Base-by-base conservation (phyloP, 30 jellyfish, hydroid and myxozoan species). In the Aurelia aurita region DNA sequence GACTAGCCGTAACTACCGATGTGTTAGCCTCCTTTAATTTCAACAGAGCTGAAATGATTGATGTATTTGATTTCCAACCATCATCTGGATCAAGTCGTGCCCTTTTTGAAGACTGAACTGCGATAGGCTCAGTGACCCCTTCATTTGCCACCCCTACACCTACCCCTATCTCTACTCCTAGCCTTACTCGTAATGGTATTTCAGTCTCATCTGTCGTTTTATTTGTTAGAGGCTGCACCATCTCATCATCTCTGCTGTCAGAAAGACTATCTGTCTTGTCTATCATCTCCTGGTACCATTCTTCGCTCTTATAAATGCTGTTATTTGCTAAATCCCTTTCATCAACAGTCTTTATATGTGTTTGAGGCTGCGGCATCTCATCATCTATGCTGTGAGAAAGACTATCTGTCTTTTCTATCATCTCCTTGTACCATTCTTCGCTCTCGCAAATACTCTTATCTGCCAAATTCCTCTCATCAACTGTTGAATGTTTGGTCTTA, bases 271-370 rank as follows among this genome's bases (percentile, higher is more conserved):
- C 82, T 1, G 82, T 64, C 13, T 12, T 45, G 1, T 43, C 67
- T 15, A 70, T 31, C 82, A 70, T 70, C 29, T 23, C 66, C 15
- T 35, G 46, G n/a, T 70, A 70, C 82, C 82, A 70, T 21, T 70
- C 20, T 45, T 70, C 82, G 67, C 82, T 70, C 21, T 25, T 35
- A 22, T 20, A 34, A 18, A 70, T n/a, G 27, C 82, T 70, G 31
- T 70, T 70, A 29, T 70, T 22, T 18, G 45, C 82, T 5, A 21
- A 31, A 16, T 26, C 34, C 21, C 19, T 6, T 62, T 62, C 74
- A 26, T 62, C 34, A 15, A 23, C 32, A 20, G 11, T 1, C 51
- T 39, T 39, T 39, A 1, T 7, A 2, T 39, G 7, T 39, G 51
- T 39, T 39, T 5, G 51, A 0, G 51, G 51, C 51, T 39, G 51